phyloP scores from a whole-genome alignment of 2,113 vertebrate species.

The Caracal caracal region DNA sequence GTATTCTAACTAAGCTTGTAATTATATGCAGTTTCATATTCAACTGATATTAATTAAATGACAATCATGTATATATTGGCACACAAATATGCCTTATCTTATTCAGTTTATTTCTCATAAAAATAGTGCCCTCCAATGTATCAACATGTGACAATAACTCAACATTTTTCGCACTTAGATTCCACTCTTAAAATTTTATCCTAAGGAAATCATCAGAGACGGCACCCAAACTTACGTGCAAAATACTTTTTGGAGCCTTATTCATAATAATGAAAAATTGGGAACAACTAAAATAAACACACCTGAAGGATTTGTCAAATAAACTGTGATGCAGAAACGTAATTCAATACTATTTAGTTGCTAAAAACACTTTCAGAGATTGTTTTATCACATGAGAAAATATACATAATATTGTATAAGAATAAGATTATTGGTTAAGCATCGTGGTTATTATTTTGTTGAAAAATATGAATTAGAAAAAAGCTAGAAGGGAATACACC shows the following conservation, averaged over 20 bases:
- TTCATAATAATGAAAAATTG: neutral
- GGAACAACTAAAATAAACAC: neutral
- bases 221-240: neutral
- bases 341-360: neutral
- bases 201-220: neutral
- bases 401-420: neutral
- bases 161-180: neutral
- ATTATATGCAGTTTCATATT: neutral
- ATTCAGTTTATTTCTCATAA: neutral
- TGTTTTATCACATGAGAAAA: neutral
- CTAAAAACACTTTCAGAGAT: neutral
- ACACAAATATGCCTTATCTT: neutral
- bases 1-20: neutral
- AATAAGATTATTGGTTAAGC: neutral
- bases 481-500: neutral
- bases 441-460: neutral
- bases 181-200: neutral
- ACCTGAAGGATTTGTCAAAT: neutral
- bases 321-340: neutral
- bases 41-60: neutral
- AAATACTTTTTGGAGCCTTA: neutral
- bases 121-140: neutral
- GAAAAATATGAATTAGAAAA: constrained; percentile 15
- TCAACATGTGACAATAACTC: neutral
- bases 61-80: neutral